Percentiles rank a stretch among this genome's conserved stretches.
phyloP scores from a whole-genome alignment of 2,113 vertebrate genomes.

The Ivindomyrus marchei region DNA sequence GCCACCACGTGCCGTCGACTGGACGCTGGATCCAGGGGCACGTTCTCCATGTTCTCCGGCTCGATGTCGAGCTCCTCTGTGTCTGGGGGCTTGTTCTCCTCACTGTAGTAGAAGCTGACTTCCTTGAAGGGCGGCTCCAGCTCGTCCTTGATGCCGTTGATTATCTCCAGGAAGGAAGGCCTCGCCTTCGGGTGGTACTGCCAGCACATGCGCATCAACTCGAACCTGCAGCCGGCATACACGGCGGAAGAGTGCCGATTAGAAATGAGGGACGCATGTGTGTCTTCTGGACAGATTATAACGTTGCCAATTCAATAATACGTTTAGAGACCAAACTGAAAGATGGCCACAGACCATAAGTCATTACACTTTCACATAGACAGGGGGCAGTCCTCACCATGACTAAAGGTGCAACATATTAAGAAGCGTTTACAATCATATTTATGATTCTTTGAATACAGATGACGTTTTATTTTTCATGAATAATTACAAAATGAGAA shows the following conservation, averaged over 20 bases:
- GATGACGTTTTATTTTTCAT: not conserved
- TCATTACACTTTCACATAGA: slow-evolving; percentile 32
- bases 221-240: slow-evolving; percentile 65
- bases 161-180: slow-evolving; percentile 93
- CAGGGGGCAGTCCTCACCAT: slow-evolving; percentile 54
- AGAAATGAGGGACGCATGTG: not conserved
- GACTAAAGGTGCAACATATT: not conserved
- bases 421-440: not conserved
- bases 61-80: slow-evolving; percentile 90
- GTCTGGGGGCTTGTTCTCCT: slow-evolving; percentile 93
- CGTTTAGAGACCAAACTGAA: not conserved
- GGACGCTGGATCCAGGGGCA: slow-evolving; percentile 85
- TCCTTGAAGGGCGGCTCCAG: slow-evolving; percentile 85
- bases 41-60: slow-evolving; percentile 92
- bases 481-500: not conserved
- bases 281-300: not conserved
- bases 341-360: not conserved
- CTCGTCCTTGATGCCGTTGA: slow-evolving; percentile 88
- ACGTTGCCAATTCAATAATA: not conserved
- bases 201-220: slow-evolving; percentile 98
- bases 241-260: not conserved
- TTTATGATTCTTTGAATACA: not conserved
- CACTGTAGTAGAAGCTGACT: slow-evolving; percentile 96
- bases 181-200: slow-evolving; percentile 98
- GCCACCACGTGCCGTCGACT: slow-evolving; percentile 64